A percentile compares a stretch with the other conserved stretches of the same genome.
These are phyloP conservation scores for Eristalinus sepulchralis DNA, from an alignment of 2,888 invertebrate genomes.

Conservation along the genomic window DNA sequence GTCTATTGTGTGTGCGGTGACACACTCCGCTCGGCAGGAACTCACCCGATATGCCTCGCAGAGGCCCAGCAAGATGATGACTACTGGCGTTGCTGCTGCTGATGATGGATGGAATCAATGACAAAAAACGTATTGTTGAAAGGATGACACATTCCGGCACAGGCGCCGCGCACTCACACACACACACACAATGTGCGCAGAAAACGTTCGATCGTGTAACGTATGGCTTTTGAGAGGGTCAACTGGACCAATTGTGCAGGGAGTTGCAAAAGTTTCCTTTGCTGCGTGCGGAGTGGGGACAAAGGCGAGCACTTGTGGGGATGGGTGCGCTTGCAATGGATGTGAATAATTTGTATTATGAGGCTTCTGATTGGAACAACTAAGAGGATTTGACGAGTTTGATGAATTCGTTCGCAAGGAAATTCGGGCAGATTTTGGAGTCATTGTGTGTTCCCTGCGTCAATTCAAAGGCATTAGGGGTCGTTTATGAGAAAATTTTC, in stretches of 20 bases:
- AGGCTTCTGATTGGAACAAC: not conserved
- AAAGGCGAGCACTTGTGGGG: not conserved
- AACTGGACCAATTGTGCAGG: not conserved
- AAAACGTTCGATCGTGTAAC: conserved; percentile 9
- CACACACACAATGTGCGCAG: not conserved
- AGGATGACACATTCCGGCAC: not conserved
- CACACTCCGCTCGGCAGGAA: conserved; percentile 15
- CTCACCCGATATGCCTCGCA: conserved; percentile 24
- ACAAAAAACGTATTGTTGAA: conserved; percentile 32
- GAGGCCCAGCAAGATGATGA: conserved; percentile 30
- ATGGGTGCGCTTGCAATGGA: not conserved
- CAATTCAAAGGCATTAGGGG: too few species aligned
- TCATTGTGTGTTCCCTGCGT: too few species aligned
- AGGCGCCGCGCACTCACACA: not conserved
- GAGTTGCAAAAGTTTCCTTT: not conserved
- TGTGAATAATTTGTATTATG: not conserved
- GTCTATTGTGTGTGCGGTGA: conserved; percentile 49
- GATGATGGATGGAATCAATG: conserved; percentile 54
- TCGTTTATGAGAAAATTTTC: too few species aligned
- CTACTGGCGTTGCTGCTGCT: not conserved
- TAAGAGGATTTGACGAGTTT: too few species aligned
- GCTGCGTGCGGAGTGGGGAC: not conserved
- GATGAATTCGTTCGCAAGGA: too few species aligned
- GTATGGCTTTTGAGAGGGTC: not conserved
- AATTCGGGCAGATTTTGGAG: too few species aligned